Evolutionary conservation across 2,888 invertebrate genomes (phyloP).

Genomic region (Cordilura impudica): DNA sequence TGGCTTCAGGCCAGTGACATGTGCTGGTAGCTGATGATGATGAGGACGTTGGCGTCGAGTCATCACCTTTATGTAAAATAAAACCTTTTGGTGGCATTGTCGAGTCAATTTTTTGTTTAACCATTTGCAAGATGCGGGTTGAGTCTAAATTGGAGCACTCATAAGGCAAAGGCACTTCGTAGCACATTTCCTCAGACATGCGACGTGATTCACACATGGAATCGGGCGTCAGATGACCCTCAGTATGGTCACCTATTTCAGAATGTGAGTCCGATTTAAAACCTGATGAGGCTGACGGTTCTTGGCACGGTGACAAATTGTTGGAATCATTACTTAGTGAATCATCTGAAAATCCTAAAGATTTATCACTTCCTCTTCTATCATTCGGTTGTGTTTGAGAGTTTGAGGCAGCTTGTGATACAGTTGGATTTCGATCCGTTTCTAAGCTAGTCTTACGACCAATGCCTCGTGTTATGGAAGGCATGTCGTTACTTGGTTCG

Average conservation of each 20-base stretch:
- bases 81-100: conserved; percentile 86
- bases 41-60: conserved; percentile 62
- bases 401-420: conserved; percentile 47
- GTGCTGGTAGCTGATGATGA: conserved; percentile 44
- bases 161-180: conserved; percentile 88
- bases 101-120: conserved; percentile 88
- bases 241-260: conserved; percentile 80
- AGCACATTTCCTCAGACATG: conserved; percentile 78
- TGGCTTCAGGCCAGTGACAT: conserved; percentile 60
- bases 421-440: conserved; percentile 75
- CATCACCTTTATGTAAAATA: conserved; percentile 79
- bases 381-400: conserved; percentile 46
- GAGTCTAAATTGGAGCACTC: conserved; percentile 89
- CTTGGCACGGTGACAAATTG: conserved; percentile 80
- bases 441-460: conserved; percentile 85
- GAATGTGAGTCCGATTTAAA: conserved; percentile 81
- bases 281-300: conserved; percentile 81
- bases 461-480: conserved; percentile 89
- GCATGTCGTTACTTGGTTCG: conserved; percentile 82
- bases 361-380: conserved; percentile 84
- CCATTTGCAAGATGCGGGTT: conserved; percentile 87
- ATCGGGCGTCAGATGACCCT: conserved; percentile 77
- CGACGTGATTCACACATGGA: conserved; percentile 77
- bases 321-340: conserved; percentile 84
- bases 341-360: conserved; percentile 85